Conservation (phyloP, 1,140 invertebrate genomes). For the Augochlora pura region DNA sequence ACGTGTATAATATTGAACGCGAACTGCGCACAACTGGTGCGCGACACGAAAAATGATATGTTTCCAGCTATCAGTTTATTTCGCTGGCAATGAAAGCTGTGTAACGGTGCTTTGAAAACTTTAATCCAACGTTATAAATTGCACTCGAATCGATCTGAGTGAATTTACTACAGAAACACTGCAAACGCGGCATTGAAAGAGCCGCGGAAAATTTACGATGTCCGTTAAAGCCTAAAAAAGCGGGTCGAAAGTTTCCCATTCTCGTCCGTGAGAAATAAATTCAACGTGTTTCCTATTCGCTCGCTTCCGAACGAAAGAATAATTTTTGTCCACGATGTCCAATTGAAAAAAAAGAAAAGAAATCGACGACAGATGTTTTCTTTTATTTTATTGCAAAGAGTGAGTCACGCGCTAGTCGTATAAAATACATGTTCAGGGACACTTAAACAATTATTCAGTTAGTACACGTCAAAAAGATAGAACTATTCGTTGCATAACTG, state of each 20-base stretch:
- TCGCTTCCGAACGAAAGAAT: no score
- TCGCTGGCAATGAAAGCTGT: no score
- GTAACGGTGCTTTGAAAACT: no score
- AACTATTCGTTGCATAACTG: background rate
- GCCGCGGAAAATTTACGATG: background rate
- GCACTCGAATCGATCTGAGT: background rate
- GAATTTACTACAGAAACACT: slow-evolving; percentile 3
- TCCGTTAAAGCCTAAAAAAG: slow-evolving; percentile 5
- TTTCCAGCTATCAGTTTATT: no score
- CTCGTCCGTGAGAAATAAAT: slow-evolving; percentile 1
- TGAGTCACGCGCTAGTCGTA: background rate
- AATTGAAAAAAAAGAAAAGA: background rate
- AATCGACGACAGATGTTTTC: background rate
- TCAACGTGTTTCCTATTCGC: background rate
- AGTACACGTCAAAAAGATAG: background rate
- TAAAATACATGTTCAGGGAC: background rate
- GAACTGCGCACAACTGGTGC: no score
- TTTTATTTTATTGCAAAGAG: background rate
- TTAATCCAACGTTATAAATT: no score
- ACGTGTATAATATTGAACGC: no score
- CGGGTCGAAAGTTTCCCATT: slow-evolving; percentile 15
- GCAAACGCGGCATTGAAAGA: background rate
- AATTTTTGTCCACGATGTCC: background rate
- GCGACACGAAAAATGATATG: no score
- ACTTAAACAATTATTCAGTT: background rate